Evolutionary conservation across 2,797 vertebrate species (phyloP).

Genomic region (Netta rufina): DNA sequence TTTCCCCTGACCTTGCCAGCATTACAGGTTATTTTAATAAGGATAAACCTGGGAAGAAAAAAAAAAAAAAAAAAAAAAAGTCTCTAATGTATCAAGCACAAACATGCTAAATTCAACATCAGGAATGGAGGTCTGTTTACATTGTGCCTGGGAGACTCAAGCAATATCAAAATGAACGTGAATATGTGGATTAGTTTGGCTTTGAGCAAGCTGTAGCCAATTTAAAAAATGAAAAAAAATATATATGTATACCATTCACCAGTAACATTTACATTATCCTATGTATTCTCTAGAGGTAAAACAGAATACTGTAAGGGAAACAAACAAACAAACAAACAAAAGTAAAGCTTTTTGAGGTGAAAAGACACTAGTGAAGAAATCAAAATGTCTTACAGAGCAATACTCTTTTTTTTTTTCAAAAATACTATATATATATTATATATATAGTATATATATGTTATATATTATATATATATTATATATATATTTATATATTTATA

Average conservation of each 20-base stretch:
- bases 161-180: conserved; percentile 62
- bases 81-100: conserved; percentile 57
- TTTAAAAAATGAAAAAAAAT: neutral
- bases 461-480: too few relatives aligned
- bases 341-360: neutral
- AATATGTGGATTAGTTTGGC: conserved; percentile 75
- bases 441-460: too few relatives aligned
- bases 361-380: conserved; percentile 10
- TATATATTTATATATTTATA: too few relatives aligned
- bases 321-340: neutral
- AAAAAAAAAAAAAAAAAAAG: neutral
- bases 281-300: conserved; percentile 52
- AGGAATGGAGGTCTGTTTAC: conserved; percentile 68
- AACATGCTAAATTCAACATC: conserved; percentile 57
- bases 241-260: neutral
- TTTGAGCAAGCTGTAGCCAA: conserved; percentile 40
- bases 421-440: neutral
- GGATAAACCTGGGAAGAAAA: neutral
- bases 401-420: neutral
- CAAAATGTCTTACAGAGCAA: conserved; percentile 11
- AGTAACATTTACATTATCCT: conserved; percentile 67
- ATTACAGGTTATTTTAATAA: conserved; percentile 70
- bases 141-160: conserved; percentile 42
- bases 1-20: conserved; percentile 65
- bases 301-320: neutral